phyloP scores from a whole-genome alignment of 2,888 invertebrate species.

The Tethea ocularis region DNA sequence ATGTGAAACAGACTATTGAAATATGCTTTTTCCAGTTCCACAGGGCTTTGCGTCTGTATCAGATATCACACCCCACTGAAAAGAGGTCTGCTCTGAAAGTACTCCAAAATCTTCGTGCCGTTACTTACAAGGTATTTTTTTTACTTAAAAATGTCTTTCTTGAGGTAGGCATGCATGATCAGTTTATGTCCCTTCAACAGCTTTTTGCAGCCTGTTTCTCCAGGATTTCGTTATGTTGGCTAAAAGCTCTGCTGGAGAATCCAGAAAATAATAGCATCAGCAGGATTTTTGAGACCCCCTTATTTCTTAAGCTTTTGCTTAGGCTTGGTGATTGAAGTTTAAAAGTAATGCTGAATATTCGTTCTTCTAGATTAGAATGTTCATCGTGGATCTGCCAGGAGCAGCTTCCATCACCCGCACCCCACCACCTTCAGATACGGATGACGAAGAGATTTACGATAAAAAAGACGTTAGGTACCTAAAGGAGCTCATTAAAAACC shows the following conservation, averaged over 20 bases:
- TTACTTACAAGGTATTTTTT: conserved; percentile 73
- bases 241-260: no score
- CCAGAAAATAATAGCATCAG: no score
- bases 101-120: conserved; percentile 64
- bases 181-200: no score
- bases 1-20: background rate
- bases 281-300: no score
- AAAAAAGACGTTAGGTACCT: conserved; percentile 65
- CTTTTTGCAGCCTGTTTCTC: no score
- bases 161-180: no score
- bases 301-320: no score
- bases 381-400: conserved; percentile 56
- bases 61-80: conserved; percentile 68
- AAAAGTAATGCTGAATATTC: no score
- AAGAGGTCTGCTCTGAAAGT: conserved; percentile 67
- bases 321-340: no score
- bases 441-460: conserved; percentile 58
- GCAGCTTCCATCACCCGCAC: conserved; percentile 30
- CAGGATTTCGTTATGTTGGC: no score
- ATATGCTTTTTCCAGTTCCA: conserved; percentile 62
- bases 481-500: conserved; percentile 74
- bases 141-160: no score
- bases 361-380: conserved; percentile 50
- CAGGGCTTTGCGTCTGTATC: conserved; percentile 66
- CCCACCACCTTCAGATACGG: conserved; percentile 30